Evolutionary conservation across 2,888 invertebrate species (phyloP).

Genomic region (Psococerastis gibbosa): DNA sequence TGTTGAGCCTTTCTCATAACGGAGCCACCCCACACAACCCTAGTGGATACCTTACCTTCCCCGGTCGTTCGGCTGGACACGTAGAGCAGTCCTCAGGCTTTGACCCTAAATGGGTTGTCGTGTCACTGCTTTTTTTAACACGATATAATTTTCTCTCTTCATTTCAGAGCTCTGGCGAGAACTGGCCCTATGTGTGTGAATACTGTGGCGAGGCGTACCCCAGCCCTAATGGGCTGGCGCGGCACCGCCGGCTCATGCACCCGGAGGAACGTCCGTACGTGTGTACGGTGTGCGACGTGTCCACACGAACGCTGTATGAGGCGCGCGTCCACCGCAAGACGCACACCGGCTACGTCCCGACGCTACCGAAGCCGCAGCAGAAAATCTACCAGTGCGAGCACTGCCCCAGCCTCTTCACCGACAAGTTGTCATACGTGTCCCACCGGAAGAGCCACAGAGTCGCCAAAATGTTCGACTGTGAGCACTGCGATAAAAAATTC

Average conservation of each 20-base stretch:
- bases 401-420: constrained; percentile 5
- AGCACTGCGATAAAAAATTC: constrained; percentile 15
- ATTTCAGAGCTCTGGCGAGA: constrained; percentile 6
- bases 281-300: constrained; percentile 15
- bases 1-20: no score
- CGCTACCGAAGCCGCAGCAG: constrained; percentile 5
- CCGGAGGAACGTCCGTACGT: constrained; percentile 16
- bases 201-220: constrained; percentile 14
- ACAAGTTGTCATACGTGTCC: constrained; percentile 1
- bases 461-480: constrained; percentile 12
- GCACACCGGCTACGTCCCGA: constrained; percentile 12
- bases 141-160: no score
- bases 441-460: constrained; percentile 4
- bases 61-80: no score
- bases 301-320: constrained; percentile 16
- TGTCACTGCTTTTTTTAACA: no score
- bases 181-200: constrained; percentile 14
- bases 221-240: constrained; percentile 11
- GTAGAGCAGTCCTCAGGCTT: no score
- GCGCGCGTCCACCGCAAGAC: constrained; percentile 15
- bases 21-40: no score
- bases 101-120: no score
- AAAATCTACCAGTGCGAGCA: constrained; percentile 7
- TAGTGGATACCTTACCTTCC: no score
- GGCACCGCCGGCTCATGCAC: constrained; percentile 15